Conservation (phyloP, 1,140 invertebrate genomes). For the Stenopsyche tienmushanensis region DNA sequence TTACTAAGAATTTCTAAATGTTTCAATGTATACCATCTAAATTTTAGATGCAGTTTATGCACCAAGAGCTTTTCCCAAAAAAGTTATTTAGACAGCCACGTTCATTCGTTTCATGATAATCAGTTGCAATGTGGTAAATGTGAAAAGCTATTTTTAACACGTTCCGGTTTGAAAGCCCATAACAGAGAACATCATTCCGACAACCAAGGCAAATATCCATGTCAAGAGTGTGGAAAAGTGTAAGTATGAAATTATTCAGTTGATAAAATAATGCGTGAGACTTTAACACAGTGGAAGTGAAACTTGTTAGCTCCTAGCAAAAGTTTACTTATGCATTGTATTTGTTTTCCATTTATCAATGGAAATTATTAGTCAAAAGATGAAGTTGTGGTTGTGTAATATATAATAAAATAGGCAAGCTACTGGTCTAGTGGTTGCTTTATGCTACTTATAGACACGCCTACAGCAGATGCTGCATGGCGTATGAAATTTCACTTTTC, state of each 20-base stretch:
- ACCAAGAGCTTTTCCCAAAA: slow-evolving; percentile 14
- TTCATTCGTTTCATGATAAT: slow-evolving; percentile 53
- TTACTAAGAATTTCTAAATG: no score
- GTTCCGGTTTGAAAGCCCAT: slow-evolving; percentile 1
- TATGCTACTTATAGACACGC: no score
- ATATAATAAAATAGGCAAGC: no score
- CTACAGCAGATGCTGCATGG: no score
- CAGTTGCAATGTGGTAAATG: background rate
- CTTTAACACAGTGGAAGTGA: no score
- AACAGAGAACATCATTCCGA: background rate
- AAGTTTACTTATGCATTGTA: background rate
- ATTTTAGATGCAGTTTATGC: slow-evolving; percentile 17
- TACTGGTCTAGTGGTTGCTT: no score
- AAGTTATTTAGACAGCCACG: slow-evolving; percentile 15
- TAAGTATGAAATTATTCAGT: background rate
- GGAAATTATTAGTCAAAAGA: no score
- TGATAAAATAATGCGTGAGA: background rate
- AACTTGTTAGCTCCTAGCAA: no score
- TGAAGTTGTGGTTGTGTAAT: no score
- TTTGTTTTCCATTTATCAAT: no score
- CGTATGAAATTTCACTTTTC: no score
- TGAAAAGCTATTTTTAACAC: background rate
- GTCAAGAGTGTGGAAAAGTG: slow-evolving; percentile 11
- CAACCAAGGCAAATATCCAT: background rate
- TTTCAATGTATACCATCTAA: no score